These are phyloP conservation scores for Myathropa florea DNA, from an alignment of 2,888 invertebrate genomes.

Conservation along the genomic window DNA sequence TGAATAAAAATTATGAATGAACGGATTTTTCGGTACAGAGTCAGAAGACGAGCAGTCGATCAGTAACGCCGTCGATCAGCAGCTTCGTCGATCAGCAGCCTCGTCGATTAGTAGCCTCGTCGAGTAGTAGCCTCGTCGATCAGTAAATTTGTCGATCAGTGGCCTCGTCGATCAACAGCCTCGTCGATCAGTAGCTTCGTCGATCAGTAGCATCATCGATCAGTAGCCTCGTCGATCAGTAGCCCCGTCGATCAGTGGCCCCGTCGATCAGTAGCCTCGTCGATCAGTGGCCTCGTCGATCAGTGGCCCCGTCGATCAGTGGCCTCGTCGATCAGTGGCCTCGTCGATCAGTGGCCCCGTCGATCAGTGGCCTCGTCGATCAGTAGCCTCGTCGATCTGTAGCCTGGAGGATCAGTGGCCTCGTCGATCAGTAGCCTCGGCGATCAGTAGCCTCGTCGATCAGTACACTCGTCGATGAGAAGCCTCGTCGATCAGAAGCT, in stretches of 20 bases:
- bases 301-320: background rate
- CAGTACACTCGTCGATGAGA: background rate
- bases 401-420: too few relatives aligned
- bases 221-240: background rate
- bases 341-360: too few relatives aligned
- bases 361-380: too few relatives aligned
- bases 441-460: background rate
- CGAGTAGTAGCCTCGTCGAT: background rate
- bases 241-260: background rate
- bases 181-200: background rate
- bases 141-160: background rate
- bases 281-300: background rate
- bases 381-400: too few relatives aligned
- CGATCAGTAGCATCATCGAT: background rate
- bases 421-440: background rate
- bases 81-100: background rate
- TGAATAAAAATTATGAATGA: background rate
- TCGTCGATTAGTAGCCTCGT: background rate
- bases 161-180: background rate
- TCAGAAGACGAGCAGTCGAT: background rate
- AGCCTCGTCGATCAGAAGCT: background rate
- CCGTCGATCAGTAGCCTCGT: background rate
- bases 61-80: background rate
- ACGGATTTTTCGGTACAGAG: background rate
- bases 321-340: too few relatives aligned